Base-by-base conservation (phyloP, 2,113 vertebrate species). In the Indicator maculatus region DNA sequence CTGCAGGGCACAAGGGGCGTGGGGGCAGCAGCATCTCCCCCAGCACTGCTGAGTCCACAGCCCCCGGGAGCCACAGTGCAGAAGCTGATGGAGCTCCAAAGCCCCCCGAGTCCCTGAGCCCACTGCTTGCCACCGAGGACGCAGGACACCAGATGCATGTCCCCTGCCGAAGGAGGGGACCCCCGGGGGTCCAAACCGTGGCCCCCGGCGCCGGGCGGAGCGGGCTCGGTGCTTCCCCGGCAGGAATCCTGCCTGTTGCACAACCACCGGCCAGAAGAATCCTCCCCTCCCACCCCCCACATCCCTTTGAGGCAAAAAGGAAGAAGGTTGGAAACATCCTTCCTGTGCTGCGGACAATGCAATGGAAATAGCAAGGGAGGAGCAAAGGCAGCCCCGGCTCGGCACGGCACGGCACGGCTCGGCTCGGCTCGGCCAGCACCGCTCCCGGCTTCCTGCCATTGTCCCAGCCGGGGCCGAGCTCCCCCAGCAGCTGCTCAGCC, bases 301-400 rank as follows among this genome's bases (percentile, higher is more conserved):
- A 18, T 73, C 92, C 91, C 93, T 90, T 17, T 16, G 93, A 92
- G 93, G 92, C 86, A 21, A 3, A 71, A 26, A 78, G 91, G 93
- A 90, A 95, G 84, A 69, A 81, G 93, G 93, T 78, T 94, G 94
- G 92, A 87, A 86, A 95, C 86, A 94, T 96, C 95, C 96, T 96
- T 96, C 96, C 96, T 87, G 83, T 4, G 17, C 86, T 21, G 6
- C 0, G 60, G 80, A 96, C 95, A 95, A 94, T 95, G 90, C 6
- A 45, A 16, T 86, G 95, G 94, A 94, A 96, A 93, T 56, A 86
- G 92, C 75, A 64, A 50, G 83, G 96, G 92, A 95, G 96, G 72
- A 85, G 86, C 58, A 0, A 77, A 31, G 60, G 71, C 74, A 28
- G 90, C 73, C 39, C 6, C 7, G 8, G 88, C 63, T 44, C 77